These are phyloP conservation scores for Choloepus didactylus DNA, from an alignment of 2,797 vertebrate genomes.

Conservation along the genomic window DNA sequence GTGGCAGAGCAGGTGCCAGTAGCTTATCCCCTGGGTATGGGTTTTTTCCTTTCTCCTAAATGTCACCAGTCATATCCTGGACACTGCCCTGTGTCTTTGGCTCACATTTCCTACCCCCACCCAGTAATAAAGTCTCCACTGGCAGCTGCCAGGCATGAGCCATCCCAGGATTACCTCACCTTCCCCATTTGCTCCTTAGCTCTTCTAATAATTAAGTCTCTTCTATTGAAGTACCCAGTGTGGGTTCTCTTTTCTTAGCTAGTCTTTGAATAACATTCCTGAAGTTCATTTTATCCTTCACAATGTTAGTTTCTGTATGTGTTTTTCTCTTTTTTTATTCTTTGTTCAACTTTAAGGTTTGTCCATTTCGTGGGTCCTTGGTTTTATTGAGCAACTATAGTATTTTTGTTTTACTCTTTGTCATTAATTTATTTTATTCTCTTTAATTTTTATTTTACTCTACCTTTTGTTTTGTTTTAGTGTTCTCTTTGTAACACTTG, in stretches of 20 bases:
- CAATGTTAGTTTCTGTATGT: background rate
- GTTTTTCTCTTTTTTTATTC: background rate
- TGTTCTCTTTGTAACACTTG: background rate
- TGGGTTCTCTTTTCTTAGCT: background rate
- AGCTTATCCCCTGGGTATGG: background rate
- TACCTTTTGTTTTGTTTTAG: background rate
- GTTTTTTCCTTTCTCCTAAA: background rate
- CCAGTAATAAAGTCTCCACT: background rate
- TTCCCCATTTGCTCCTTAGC: background rate
- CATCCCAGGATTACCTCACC: background rate
- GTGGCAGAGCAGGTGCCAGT: background rate
- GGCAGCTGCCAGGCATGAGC: background rate
- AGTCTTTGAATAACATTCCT: background rate
- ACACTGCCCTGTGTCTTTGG: background rate
- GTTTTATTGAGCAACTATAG: background rate
- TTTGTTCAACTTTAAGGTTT: background rate
- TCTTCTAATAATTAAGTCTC: background rate
- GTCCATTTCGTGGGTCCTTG: background rate
- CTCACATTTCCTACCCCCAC: background rate
- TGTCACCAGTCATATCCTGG: background rate
- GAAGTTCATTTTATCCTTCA: background rate
- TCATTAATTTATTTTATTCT: background rate
- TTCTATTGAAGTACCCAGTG: background rate
- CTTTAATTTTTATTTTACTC: constrained; percentile 14
- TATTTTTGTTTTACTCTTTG: constrained; percentile 1